Base-by-base conservation (phyloP, 2,797 vertebrate species). In the Artibeus jamaicensis region DNA sequence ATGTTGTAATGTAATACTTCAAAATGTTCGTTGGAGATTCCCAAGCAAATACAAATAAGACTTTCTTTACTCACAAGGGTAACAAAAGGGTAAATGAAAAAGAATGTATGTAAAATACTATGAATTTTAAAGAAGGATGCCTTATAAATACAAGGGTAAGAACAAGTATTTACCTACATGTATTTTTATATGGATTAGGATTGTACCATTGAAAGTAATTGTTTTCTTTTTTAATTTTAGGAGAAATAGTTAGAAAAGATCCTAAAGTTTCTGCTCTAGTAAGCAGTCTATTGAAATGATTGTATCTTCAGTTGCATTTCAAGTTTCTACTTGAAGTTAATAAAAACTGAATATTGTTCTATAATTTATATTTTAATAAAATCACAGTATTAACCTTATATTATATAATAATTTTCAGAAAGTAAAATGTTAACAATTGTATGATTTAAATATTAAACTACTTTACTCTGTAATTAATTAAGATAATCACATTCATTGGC, bases 361-460 rank as follows among this genome's bases (percentile, higher is more conserved):
- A 76, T 55, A 68, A 21, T 87, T 96, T 42, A 21, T 57, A 73
- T 86, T 86, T 79, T 0, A 53, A 53, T 12, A 44, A 79, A 78
- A 5, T 68, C 26, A 67, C 62, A 87, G 29, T 70, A 93, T 59
- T 67, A 71, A 70, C 55, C 5, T 12, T 57, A 32, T 22, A 67
- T 24, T 55, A 22, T 22, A 67, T 24, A 22, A 22, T 26, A 82
- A 74, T 86, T 89, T 94, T 5, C 14, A 86, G 12, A 55, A 16
- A 67, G 2, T 42, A 67, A 26, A 86, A 55, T 29, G 44, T 0
- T 29, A 90, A 18, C 55, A 89, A 76, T 91, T 57, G 0, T 71
- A 67, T 73, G 26, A 83, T 44, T 82, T 82, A 74, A 88, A 44
- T n/a, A 74, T 78, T 93, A 82, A 96, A 74, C 11, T 34, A 78